A percentile compares a stretch with the other conserved stretches of the same genome.
Conservation (phyloP, 2,797 vertebrate species). For the Trematomus bernacchii region DNA sequence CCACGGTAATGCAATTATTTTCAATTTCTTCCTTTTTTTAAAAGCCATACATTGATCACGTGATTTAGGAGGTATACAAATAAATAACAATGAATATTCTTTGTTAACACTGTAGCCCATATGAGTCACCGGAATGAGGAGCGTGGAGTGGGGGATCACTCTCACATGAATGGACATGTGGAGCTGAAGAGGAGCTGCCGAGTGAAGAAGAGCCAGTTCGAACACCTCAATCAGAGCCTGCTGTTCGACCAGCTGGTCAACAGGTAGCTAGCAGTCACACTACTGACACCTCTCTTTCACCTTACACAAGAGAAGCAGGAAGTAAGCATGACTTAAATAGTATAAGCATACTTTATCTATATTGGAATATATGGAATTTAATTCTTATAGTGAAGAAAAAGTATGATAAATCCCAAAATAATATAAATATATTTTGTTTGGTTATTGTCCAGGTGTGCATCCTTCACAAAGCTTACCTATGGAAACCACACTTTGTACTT, state of each 20-base stretch:
- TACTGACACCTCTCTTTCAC: neutral
- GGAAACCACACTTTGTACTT: too few relatives aligned
- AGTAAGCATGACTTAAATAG: rapidly evolving
- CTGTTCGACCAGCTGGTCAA: conserved; percentile 99
- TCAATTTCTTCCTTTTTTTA: neutral
- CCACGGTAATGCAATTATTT: conserved; percentile 84
- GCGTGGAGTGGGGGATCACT: conserved; percentile 91
- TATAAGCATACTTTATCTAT: neutral
- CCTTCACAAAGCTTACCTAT: too few relatives aligned
- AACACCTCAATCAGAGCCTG: conserved; percentile 98
- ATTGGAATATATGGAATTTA: neutral
- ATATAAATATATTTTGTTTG: too few relatives aligned
- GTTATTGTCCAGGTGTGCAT: too few relatives aligned
- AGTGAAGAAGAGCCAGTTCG: conserved; percentile 96
- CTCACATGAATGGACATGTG: conserved; percentile 96
- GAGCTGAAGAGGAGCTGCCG: conserved; percentile 96
- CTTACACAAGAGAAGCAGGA: neutral
- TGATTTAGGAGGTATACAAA: neutral
- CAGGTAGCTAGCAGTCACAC: conserved; percentile 85
- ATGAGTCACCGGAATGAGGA: conserved; percentile 92
- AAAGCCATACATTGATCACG: neutral
- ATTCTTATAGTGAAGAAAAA: neutral
- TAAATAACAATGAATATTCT: conserved; percentile 6
- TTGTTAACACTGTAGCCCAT: conserved; percentile 84
- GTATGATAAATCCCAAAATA: neutral